A percentile compares a stretch with the other conserved stretches of the same genome.
Conservation (phyloP, 2,797 vertebrate genomes). For the Rhynchonycteris naso region DNA sequence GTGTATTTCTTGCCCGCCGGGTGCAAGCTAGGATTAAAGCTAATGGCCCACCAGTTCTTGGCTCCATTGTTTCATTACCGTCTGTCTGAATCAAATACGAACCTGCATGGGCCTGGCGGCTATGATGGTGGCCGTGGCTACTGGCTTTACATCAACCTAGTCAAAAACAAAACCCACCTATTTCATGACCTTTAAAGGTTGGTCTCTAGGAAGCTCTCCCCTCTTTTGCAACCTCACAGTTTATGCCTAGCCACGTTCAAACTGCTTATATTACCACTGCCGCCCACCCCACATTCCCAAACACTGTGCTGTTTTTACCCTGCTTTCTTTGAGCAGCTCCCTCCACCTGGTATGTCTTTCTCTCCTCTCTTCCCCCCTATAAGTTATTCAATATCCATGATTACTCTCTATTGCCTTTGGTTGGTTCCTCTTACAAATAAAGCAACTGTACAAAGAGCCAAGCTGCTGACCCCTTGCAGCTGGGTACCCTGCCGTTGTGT, state of each 20-base stretch:
- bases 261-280: neutral
- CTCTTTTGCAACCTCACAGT: neutral
- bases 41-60: too few species aligned
- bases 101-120: too few species aligned
- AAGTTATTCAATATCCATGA: neutral
- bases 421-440: neutral
- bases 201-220: neutral
- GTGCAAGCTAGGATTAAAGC: too few species aligned
- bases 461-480: neutral
- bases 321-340: neutral
- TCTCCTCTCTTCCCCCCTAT: neutral
- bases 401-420: neutral
- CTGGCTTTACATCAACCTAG: too few species aligned
- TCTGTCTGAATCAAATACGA: too few species aligned
- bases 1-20: too few species aligned
- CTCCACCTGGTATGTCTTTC: neutral
- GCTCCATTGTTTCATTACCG: too few species aligned
- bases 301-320: neutral
- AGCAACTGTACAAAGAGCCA: neutral
- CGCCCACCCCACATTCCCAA: rapidly evolving
- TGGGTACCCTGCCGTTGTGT: neutral
- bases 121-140: too few species aligned
- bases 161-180: neutral
- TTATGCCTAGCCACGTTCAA: neutral
- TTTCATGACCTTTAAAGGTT: neutral